Conservation (phyloP, 1,140 invertebrate genomes). For the Trissolcus basalis region DNA sequence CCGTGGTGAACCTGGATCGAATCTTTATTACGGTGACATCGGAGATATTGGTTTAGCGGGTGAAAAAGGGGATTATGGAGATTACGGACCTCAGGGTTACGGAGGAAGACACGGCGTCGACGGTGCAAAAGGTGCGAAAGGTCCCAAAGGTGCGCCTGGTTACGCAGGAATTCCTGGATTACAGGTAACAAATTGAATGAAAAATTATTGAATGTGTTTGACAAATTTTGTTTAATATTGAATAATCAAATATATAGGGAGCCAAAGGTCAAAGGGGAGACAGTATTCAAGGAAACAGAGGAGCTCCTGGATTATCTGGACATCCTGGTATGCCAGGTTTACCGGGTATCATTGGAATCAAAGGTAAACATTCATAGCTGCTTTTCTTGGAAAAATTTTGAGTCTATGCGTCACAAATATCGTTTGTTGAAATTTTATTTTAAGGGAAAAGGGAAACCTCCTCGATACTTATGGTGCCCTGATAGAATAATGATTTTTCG, state of each 20-base stretch:
- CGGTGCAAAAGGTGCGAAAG: conserved; percentile 76
- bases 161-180: conserved; percentile 65
- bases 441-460: too few species aligned
- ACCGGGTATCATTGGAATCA: conserved; percentile 75
- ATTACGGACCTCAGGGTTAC: conserved; percentile 68
- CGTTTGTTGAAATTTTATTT: too few species aligned
- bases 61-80: conserved; percentile 68
- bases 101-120: conserved; percentile 72
- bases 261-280: conserved; percentile 71
- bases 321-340: conserved; percentile 72
- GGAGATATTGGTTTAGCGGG: conserved; percentile 68
- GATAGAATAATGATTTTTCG: too few species aligned
- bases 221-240: background rate
- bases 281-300: conserved; percentile 72
- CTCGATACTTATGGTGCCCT: too few species aligned
- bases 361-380: conserved; percentile 33
- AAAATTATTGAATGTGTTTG: too few species aligned
- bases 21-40: conserved; percentile 69
- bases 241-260: conserved; percentile 54
- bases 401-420: too few species aligned
- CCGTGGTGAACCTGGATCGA: conserved; percentile 71
- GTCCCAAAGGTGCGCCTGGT: conserved; percentile 75
- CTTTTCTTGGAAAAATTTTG: too few species aligned
- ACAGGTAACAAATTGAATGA: conserved; percentile 54
- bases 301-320: conserved; percentile 74